Percentiles rank a stretch among this genome's conserved stretches.
Conservation (phyloP, 1,140 invertebrate genomes). For the Caligus rogercresseyi region DNA sequence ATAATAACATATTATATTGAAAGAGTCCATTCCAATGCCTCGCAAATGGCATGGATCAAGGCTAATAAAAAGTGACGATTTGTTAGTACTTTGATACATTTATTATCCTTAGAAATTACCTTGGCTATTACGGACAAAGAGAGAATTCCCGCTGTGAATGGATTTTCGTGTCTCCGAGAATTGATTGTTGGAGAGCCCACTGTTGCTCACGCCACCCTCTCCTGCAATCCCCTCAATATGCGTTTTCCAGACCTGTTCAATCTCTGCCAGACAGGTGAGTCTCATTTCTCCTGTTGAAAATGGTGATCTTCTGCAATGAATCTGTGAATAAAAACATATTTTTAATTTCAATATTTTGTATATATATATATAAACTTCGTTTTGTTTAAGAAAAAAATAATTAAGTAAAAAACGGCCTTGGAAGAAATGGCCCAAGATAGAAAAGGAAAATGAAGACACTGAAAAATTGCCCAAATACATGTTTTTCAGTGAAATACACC, state of each 20-base stretch:
- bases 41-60: too few relatives aligned
- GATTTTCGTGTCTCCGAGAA: neutral
- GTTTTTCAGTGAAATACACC: too few relatives aligned
- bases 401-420: too few relatives aligned
- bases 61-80: too few relatives aligned
- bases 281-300: neutral
- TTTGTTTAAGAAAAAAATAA: too few relatives aligned
- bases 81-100: too few relatives aligned
- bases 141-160: neutral
- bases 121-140: neutral
- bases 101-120: neutral
- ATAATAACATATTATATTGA: too few relatives aligned
- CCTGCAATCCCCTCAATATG: neutral
- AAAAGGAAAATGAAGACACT: too few relatives aligned
- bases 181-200: neutral
- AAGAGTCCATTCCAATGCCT: neutral
- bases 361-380: too few relatives aligned
- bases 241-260: constrained; percentile 6
- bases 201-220: neutral
- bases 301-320: neutral
- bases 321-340: neutral
- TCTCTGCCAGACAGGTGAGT: neutral
- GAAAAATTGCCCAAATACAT: too few relatives aligned
- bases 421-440: too few relatives aligned
- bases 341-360: neutral